Percentiles rank a stretch among this genome's conserved stretches.
Evolutionary conservation across 2,113 vertebrate genomes (phyloP).

Genomic region (Corythoichthys haematopterus): DNA sequence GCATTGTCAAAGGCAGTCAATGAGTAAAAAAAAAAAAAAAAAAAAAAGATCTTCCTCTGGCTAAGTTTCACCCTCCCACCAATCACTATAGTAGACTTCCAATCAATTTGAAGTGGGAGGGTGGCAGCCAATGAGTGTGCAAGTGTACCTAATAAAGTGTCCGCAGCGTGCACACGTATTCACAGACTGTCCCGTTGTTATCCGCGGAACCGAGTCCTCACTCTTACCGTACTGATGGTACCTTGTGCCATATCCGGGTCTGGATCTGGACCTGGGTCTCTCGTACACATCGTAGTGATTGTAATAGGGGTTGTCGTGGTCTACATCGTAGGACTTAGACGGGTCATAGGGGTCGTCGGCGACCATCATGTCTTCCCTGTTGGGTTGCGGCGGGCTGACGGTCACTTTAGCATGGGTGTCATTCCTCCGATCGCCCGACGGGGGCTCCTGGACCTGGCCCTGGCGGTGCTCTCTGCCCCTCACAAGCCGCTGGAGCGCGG

Average conservation of each 20-base stretch:
- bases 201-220: neutral
- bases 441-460: slow-evolving; percentile 18
- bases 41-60: too few species aligned
- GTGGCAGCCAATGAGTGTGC: neutral
- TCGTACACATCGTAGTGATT: slow-evolving; percentile 93
- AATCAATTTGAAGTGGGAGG: too few species aligned
- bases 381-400: slow-evolving; percentile 30
- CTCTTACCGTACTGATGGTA: slow-evolving; percentile 88
- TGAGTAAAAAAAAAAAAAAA: too few species aligned
- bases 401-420: slow-evolving; percentile 44
- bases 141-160: neutral
- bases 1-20: too few species aligned
- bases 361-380: slow-evolving; percentile 80
- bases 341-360: slow-evolving; percentile 90
- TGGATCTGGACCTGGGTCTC: slow-evolving; percentile 67
- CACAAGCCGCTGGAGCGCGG: slow-evolving; percentile 44
- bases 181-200: neutral
- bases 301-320: slow-evolving; percentile 90
- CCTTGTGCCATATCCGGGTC: slow-evolving; percentile 89
- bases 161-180: neutral
- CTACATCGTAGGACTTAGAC: slow-evolving; percentile 78
- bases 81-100: too few species aligned
- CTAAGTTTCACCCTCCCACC: too few species aligned
- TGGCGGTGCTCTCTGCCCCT: slow-evolving; percentile 41
- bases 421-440: slow-evolving; percentile 39